Base-by-base conservation (phyloP, 2,888 invertebrate species). In the Agrochola circellaris region DNA sequence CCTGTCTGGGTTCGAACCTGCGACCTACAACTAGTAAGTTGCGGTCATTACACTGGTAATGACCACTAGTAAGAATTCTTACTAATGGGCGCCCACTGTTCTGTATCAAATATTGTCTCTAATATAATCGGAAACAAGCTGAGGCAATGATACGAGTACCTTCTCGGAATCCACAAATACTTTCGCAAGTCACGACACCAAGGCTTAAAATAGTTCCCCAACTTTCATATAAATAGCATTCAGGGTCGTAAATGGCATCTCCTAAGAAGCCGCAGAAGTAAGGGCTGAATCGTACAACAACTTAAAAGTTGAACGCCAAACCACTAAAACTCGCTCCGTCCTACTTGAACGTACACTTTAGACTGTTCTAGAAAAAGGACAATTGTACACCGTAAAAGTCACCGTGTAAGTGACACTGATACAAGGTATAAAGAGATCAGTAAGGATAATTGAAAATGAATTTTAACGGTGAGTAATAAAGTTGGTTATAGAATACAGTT, bases 281-380 rank as follows among this genome's bases (percentile, higher is more conserved):
- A 92, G 91, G 92, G 89, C 90, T 88, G 91, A 90, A 91, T 86
- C 87, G 89, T 91, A 92, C 89, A 90, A 93, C 92, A 94, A 94
- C 92, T 94, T 93, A 91, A 94, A 94, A 94, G 92, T 95, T 94
- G 92, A 94, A 94, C 90, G 92, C 91, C 91, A 92, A 92, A 93
- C 93, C 89, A 91, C 92, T 93, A 92, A 93, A 95, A 95, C 93
- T 95, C 92, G 91, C 92, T 93, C 94, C 90, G 91, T 96, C 95
- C 93, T 90, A 91, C 94, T 96, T 94, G 91, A 91, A 92, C 94
- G 90, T 95, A 94, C 93, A 94, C 94, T 92, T 95, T 91, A 90
- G 90, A 93, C 92, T 92, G 92, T 92, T 93, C 89, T 89, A 90
- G 94, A 95, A 96, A 95, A 96, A 96, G 94, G 95, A 95, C 95